phyloP scores from a whole-genome alignment of 2,797 vertebrate genomes.

The Tangara arthus region DNA sequence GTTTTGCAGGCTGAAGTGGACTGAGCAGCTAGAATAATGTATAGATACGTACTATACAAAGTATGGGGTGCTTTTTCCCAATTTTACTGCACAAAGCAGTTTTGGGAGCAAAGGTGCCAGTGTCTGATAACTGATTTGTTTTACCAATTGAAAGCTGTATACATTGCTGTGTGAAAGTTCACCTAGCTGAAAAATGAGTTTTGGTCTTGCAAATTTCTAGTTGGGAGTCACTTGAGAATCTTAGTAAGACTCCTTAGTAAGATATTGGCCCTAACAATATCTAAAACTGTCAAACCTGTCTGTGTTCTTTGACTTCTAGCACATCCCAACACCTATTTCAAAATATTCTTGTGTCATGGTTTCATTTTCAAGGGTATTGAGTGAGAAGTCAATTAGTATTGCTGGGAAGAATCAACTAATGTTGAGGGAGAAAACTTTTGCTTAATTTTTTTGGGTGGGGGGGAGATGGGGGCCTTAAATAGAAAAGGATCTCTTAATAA shows the following conservation, averaged over 20 bases:
- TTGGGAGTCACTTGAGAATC: not conserved
- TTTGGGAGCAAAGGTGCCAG: not conserved
- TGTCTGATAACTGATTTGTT: not conserved
- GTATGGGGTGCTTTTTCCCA: not conserved
- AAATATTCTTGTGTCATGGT: not conserved
- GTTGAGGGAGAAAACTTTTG: not conserved
- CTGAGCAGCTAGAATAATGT: not conserved
- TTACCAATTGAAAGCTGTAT: not conserved
- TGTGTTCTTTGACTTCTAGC: not conserved
- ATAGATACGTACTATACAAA: not conserved
- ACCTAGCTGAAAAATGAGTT: not conserved
- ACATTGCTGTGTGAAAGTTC: not conserved
- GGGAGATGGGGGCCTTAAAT: not conserved
- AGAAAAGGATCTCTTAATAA: not conserved
- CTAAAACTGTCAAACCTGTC: not conserved
- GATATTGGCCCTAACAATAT: not conserved
- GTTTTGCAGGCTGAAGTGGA: not conserved
- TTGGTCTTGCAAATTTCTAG: not conserved
- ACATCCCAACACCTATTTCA: not conserved
- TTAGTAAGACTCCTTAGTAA: not conserved
- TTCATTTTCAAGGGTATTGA: not conserved
- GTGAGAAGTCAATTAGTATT: not conserved
- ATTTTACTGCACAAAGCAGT: not conserved
- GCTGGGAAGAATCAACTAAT: not conserved
- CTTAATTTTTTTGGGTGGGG: rapidly evolving